Conservation (phyloP, 2,888 invertebrate genomes). For the Cephus nigrinus region DNA sequence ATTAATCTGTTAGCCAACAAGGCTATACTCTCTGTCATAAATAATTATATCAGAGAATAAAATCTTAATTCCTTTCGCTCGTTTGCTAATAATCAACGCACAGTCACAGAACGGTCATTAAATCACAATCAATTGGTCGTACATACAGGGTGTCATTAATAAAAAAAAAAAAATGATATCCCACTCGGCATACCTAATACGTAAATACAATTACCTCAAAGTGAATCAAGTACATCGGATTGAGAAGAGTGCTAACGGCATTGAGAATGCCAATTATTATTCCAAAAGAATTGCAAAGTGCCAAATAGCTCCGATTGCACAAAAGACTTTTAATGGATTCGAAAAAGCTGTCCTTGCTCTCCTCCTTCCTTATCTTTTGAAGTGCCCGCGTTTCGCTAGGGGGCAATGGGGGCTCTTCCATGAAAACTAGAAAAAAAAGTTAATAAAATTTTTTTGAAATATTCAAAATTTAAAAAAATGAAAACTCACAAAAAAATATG, state of each 20-base stretch:
- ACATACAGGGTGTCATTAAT: not conserved
- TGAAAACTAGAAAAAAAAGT: slow-evolving; percentile 67
- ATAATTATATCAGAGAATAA: not conserved
- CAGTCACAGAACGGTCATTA: not conserved
- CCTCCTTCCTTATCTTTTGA: slow-evolving; percentile 12
- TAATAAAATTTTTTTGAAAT: not conserved
- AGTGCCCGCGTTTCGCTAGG: slow-evolving; percentile 64
- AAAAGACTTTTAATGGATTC: slow-evolving; percentile 60
- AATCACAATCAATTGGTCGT: not conserved
- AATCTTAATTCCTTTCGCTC: not conserved
- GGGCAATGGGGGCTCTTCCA: slow-evolving; percentile 69
- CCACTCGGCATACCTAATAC: not conserved
- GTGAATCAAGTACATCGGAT: slow-evolving; percentile 45
- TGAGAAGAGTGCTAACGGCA: slow-evolving; percentile 73
- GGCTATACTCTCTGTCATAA: not conserved
- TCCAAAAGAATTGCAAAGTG: slow-evolving; percentile 71
- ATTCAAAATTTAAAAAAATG: not conserved
- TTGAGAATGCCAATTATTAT: slow-evolving; percentile 77
- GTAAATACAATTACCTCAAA: slow-evolving; percentile 36
- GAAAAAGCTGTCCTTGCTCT: slow-evolving; percentile 12
- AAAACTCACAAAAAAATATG: slow-evolving; percentile 64
- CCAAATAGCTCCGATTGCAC: slow-evolving; percentile 67
- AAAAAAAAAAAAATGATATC: not conserved
- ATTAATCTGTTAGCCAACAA: not conserved
- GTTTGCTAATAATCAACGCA: not conserved